Base-by-base conservation (phyloP, 2,797 vertebrate genomes). In the Takifugu rubripes region DNA sequence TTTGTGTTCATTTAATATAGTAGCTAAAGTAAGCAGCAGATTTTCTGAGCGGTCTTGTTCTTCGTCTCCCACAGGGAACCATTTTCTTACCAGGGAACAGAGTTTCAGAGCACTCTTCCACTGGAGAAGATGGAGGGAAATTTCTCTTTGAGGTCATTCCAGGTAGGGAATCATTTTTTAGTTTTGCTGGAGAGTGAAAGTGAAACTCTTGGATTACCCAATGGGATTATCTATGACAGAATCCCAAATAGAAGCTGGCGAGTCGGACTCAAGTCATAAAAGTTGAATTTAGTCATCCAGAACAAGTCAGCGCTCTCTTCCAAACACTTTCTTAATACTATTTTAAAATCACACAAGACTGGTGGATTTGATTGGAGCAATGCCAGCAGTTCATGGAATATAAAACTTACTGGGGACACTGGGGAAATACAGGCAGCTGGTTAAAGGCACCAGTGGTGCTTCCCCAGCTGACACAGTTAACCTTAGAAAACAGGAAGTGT, bases 121-220 rank as follows among this genome's bases (percentile, higher is more conserved):
- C 89, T 77, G 92, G 95, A 40, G 97, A 99, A 63, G 96, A 93
- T 54, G 93, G 92, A 24, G 95, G 95, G 17, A 98, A 95, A 83
- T 98, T 94, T 84, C 93, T 98, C 74, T 98, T 99, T 74, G 96
- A 99, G 92, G 91, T 99, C 77, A 74, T 95, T 91, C 91, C 97
- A 94, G 97, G 97, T 99, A 95, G 71, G 86, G 85, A 17, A n/a
- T 43, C 24, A 42, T 43, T 25, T 59, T 29, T 45, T 33, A 21
- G 21, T 21, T 54, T 29, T 52, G 7, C 24, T 54, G 48, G n/a
- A 27, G 21, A 33, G 51, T 24, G 47, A 33, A 33, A 33, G 31
- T 33, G 5, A 10, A 33, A 33, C 8, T 33, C 36, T 40, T 40
- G 12, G 12, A 40, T 40, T 33, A 7, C 31, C 31, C 10, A 10